Base-by-base conservation (phyloP, 2,797 vertebrate species). In the Mastacembelus armatus region DNA sequence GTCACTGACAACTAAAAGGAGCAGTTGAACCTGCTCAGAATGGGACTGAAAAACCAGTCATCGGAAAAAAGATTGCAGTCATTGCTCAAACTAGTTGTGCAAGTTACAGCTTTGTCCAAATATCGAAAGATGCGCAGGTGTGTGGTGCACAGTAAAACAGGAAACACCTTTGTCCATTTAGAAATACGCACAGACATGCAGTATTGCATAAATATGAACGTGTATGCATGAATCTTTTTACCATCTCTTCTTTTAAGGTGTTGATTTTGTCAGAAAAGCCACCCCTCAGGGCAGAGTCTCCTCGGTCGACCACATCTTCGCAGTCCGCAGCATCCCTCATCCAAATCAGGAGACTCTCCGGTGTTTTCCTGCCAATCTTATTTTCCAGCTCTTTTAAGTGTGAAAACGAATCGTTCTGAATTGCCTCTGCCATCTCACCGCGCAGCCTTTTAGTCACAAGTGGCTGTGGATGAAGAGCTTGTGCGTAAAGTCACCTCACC, bases 171-270 rank as follows among this genome's bases (percentile, higher is more conserved):
- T 14, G n/a, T 43, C 2, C 7, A 29, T 12, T 43, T 22, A 45
- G 2, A 42, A 42, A 7, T 19, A 44, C 1, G 2, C 19, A 33
- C 1, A 26, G 24, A 27, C 2, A 7, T 14, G 14, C 14, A 14
- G n/a, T n/a, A n/a, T n/a, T 32, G 32, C 35, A 35, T n/a, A n/a
- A n/a, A n/a, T n/a, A n/a, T n/a, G n/a, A n/a, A n/a, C n/a, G n/a
- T n/a, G n/a, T n/a, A n/a, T n/a, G n/a, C n/a, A n/a, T n/a, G n/a
- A n/a, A n/a, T n/a, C 19, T 18, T 40, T 40, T 40, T 88, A 93
- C 92, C 92, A 93, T 81, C 42, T 93, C 89, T 29, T 81, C 77
- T 62, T 82, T 90, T 21, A 93, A 80, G 50, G 30, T 60, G 74
- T 43, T 80, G 8, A 93, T 84, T 72, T 87, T 90, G 39, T 81